These are phyloP conservation scores for Notoglanidium macrostoma DNA, from an alignment of 2,797 vertebrate species.

Conservation along the genomic window DNA sequence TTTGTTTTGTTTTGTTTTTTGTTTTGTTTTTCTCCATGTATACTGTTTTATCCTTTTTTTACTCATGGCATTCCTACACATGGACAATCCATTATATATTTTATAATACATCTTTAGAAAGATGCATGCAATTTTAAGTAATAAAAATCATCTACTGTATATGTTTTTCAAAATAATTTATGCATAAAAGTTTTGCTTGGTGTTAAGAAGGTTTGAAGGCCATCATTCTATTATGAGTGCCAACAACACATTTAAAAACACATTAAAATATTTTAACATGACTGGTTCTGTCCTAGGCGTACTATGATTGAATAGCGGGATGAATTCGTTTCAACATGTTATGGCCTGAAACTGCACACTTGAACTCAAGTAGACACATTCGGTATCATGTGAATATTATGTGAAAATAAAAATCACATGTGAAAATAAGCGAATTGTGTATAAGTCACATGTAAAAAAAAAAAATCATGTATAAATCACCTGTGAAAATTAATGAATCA, in stretches of 20 bases:
- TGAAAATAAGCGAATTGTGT: no score
- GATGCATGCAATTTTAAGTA: neutral
- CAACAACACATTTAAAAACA: neutral
- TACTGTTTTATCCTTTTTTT: neutral
- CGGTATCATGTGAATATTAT: no score
- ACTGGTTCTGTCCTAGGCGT: neutral
- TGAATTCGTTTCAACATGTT: neutral
- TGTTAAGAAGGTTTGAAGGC: neutral
- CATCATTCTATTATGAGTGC: neutral
- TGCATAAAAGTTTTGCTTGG: neutral
- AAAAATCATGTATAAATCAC: no score
- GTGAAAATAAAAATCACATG: no score
- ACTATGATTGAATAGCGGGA: no score
- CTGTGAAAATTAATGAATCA: no score
- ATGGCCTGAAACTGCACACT: no score
- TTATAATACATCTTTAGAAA: neutral
- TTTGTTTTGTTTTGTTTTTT: no score
- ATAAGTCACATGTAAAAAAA: no score
- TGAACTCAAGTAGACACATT: no score
- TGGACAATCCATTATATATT: neutral
- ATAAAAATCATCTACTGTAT: neutral
- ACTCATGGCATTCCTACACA: neutral
- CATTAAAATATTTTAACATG: neutral
- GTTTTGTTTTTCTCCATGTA: no score
- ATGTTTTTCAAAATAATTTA: neutral